Percentiles rank a stretch among this genome's conserved stretches.
Conservation (phyloP, 2,888 invertebrate genomes). For the Heliconius cydno region DNA sequence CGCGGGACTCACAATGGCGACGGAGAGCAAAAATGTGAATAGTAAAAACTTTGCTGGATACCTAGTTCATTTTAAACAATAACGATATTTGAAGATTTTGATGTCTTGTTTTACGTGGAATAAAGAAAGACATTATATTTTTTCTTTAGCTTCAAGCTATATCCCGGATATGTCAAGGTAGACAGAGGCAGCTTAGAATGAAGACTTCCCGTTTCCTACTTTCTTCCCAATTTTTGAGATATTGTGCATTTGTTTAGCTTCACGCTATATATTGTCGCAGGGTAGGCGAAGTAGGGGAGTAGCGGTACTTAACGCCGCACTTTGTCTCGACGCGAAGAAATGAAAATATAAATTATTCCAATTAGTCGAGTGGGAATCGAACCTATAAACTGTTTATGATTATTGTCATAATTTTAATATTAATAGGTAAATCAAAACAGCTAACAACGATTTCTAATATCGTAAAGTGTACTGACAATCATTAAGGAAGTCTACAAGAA, state of each 20-base stretch:
- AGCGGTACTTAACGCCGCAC: no score
- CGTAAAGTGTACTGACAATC: constrained; percentile 39
- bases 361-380: no score
- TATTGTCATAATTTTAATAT: no score
- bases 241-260: not conserved
- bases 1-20: constrained; percentile 7
- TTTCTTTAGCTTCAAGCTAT: not conserved
- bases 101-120: not conserved
- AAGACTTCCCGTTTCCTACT: not conserved
- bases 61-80: constrained; percentile 3
- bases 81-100: not conserved
- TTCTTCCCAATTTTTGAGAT: no score
- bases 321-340: no score
- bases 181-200: not conserved
- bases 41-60: constrained; percentile 13
- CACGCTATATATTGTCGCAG: not conserved
- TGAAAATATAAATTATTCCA: no score
- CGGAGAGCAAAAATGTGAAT: not conserved
- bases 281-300: not conserved
- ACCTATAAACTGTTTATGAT: no score
- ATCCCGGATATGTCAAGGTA: not conserved
- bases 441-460: not conserved
- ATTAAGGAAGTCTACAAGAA: constrained; percentile 44
- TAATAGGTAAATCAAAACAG: no score
- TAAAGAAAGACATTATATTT: not conserved